Conservation (phyloP, 2,888 invertebrate species). For the Villa cingulata region DNA sequence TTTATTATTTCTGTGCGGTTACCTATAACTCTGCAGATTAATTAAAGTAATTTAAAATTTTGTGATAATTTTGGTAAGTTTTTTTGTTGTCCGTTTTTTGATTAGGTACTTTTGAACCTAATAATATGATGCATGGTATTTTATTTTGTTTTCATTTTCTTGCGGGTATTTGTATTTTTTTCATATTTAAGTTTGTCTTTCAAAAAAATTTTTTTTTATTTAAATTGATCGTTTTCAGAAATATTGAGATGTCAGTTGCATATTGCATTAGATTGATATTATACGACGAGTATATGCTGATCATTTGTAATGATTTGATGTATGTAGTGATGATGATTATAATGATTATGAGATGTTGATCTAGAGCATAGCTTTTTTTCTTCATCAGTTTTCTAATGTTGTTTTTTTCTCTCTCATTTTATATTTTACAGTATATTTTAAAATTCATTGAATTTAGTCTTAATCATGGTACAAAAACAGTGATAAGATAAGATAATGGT, state of each 20-base stretch:
- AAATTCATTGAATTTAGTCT: not conserved
- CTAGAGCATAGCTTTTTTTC: not conserved
- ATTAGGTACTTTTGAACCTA: too few species aligned
- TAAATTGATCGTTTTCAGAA: too few species aligned
- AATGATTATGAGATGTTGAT: not conserved
- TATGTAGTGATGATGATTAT: not conserved
- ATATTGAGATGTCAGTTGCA: not conserved
- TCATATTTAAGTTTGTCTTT: not conserved
- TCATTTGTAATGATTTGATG: not conserved
- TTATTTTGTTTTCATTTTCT: too few species aligned
- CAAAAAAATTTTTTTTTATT: too few species aligned
- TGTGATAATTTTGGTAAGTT: constrained; percentile 26
- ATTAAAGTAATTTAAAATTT: constrained; percentile 28
- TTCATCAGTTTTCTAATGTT: too few species aligned
- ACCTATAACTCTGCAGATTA: constrained; percentile 20
- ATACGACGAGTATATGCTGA: not conserved
- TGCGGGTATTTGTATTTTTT: too few species aligned
- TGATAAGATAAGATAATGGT: not conserved
- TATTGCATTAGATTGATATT: too few species aligned
- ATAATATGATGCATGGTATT: too few species aligned
- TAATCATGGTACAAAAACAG: not conserved
- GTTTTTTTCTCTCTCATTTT: too few species aligned
- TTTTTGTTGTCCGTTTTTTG: too few species aligned
- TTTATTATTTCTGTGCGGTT: not conserved
- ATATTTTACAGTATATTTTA: not conserved